Evolutionary conservation across 2,113 vertebrate genomes (phyloP), one percentile per base, ranked within the genome.

Genomic region (Labrus mixtus): DNA sequence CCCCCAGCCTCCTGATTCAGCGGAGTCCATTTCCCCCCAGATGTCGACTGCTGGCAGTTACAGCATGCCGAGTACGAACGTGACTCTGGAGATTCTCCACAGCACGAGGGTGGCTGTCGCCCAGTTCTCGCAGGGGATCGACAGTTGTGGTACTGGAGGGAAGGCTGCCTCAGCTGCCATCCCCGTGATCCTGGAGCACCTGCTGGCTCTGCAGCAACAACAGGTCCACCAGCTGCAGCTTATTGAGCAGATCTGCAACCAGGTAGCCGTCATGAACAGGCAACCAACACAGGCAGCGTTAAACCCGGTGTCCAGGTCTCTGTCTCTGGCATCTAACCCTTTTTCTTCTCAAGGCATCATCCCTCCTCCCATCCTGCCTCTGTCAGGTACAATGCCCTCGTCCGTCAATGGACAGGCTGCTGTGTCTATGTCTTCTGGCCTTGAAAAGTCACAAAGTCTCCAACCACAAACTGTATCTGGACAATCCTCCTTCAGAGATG

Each of bases 151-250:
- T 1, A 60, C 90, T 0, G 59, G 91, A 0, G 95, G 94, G 10
- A 96, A 95, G 68, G 84, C 85, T 0, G 91, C 91, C 0, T 93
- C 96, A 0, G 93, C 95, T 48, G 96, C 96, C 41, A 95, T 99
- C 81, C 97, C 97, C 3, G 93, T 96, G 92, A 99, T 99, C 84
- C 93, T 99, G 79, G 97, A 99, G 86, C 97, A 98, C 90, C 93
- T 99, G 62, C 91, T 98, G 91, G 96, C 97, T 5, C 86, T 99
- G 87, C 98, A 99, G 91, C 96, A 97, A 77, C 98, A 99, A 80
- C 98, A 99, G 90, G 95, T 99, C 29, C 98, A 97, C 83, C 98
- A 99, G 91, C 95, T 99, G 79, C 97, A 98, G 93, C 95, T 99
- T 8, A 99, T 99, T 0, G 97, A 99, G 91, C 97, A 99, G 95